These are phyloP conservation scores for Neomicropteryx cornuta DNA, from an alignment of 1,140 invertebrate species.

Conservation along the genomic window DNA sequence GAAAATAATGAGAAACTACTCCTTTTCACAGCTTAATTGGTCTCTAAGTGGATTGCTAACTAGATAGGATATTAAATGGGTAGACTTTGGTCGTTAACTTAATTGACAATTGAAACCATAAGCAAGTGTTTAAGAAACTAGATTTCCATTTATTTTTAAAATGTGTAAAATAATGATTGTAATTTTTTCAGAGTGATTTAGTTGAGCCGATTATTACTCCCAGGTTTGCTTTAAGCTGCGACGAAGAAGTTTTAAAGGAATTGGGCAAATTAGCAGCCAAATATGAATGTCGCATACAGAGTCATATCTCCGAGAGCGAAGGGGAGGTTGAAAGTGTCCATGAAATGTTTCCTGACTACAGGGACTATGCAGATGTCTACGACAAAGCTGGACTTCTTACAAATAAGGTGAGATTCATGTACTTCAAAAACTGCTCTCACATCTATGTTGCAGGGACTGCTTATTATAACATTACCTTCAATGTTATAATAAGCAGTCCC, in stretches of 20 bases:
- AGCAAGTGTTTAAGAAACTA: background rate
- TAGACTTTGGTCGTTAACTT: no score
- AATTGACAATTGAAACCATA: no score
- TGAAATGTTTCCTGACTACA: slow-evolving; percentile 42
- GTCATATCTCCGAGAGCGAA: slow-evolving; percentile 72
- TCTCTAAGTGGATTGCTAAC: no score
- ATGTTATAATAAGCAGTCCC: no score
- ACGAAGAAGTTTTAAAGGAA: slow-evolving; percentile 52
- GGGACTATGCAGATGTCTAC: slow-evolving; percentile 66
- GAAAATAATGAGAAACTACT: no score
- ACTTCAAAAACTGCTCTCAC: no score
- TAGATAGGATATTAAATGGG: no score
- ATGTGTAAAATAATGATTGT: slow-evolving; percentile 10
- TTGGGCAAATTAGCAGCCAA: slow-evolving; percentile 58
- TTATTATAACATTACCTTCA: no score
- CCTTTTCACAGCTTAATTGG: no score
- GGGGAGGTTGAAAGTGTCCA: slow-evolving; percentile 59
- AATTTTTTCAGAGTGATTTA: slow-evolving; percentile 49
- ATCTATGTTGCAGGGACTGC: no score
- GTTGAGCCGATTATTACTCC: slow-evolving; percentile 77
- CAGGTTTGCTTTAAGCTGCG: slow-evolving; percentile 75
- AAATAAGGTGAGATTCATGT: slow-evolving; percentile 45
- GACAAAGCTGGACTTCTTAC: slow-evolving; percentile 60
- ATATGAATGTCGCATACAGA: slow-evolving; percentile 68
- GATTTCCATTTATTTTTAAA: slow-evolving; percentile 8